A percentile compares a stretch with the other conserved stretches of the same genome.
Evolutionary conservation across 1,140 invertebrate species (phyloP).

Genomic region (Atta texana): DNA sequence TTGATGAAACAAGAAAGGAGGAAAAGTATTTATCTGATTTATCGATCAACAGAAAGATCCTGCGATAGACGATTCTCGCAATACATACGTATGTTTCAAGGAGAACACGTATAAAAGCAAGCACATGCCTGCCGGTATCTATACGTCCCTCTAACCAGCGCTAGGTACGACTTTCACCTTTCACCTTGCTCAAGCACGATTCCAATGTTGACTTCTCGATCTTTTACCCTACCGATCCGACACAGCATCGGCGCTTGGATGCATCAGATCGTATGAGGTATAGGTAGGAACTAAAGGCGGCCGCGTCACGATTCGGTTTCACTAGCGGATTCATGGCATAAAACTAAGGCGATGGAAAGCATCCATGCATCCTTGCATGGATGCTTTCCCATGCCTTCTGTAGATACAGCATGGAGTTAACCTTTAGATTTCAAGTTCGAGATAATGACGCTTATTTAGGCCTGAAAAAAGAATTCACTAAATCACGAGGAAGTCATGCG

Average conservation of each 20-base stretch:
- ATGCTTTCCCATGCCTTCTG: slow-evolving; percentile 15
- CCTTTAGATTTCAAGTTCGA: slow-evolving; percentile 34
- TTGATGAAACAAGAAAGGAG: neutral
- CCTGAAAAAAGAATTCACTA: neutral
- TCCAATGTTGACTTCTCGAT: slow-evolving; percentile 81
- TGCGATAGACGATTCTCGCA: neutral
- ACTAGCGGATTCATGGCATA: slow-evolving; percentile 60
- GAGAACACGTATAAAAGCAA: slow-evolving; percentile 69
- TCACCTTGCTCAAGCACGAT: slow-evolving; percentile 81
- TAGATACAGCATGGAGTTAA: slow-evolving; percentile 23
- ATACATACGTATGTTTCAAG: slow-evolving; percentile 66
- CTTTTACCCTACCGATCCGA: slow-evolving; percentile 63
- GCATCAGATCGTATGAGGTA: slow-evolving; percentile 21
- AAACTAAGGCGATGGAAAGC: slow-evolving; percentile 64
- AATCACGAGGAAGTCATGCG: neutral
- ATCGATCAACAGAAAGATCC: neutral
- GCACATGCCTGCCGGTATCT: slow-evolving; percentile 25
- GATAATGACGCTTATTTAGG: slow-evolving; percentile 43
- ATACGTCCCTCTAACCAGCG: slow-evolving; percentile 43
- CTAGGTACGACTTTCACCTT: slow-evolving; percentile 84
- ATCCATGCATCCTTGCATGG: slow-evolving; percentile 33
- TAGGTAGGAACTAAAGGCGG: slow-evolving; percentile 9
- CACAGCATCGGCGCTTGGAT: slow-evolving; percentile 14
- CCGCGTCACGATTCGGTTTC: slow-evolving; percentile 75
- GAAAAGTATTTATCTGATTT: neutral